Conservation (phyloP, 2,888 invertebrate species). For the Pristionchus fissidentatus region DNA sequence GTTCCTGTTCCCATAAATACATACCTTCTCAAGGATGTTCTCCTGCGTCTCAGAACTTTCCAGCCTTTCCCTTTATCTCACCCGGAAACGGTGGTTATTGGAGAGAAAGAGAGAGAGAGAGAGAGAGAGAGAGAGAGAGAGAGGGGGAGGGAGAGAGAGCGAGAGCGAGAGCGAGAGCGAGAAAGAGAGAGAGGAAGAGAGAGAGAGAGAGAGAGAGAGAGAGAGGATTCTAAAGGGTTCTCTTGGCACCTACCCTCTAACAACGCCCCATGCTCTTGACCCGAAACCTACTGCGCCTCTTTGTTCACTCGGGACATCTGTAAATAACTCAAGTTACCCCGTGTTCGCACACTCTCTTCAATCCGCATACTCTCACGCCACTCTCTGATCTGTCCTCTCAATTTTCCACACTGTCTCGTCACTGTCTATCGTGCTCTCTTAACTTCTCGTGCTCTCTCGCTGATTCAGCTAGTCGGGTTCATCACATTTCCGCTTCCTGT, state of each 20-base stretch:
- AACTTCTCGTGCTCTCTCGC: neutral
- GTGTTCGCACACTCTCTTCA: too few species aligned
- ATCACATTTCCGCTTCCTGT: constrained; percentile 38
- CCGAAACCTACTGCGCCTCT: constrained; percentile 35
- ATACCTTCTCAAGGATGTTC: constrained; percentile 9
- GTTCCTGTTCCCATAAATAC: constrained; percentile 15
- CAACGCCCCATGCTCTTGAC: neutral
- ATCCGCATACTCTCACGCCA: too few species aligned
- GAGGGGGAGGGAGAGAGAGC: constrained; percentile 2
- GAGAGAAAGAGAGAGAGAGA: too few species aligned
- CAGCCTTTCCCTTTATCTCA: constrained; percentile 23
- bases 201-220: neutral
- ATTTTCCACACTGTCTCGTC: neutral
- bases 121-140: neutral
- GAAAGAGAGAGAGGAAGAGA: neutral
- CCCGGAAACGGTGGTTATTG: too few species aligned
- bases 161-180: constrained; percentile 5
- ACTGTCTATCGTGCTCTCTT: neutral
- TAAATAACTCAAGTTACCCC: constrained; percentile 36
- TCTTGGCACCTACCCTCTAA: neutral
- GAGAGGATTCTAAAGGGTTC: constrained; percentile 32
- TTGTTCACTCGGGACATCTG: constrained; percentile 32
- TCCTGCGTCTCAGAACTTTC: constrained; percentile 24
- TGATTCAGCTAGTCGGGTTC: constrained; percentile 10
- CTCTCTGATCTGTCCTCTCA: neutral